Base-by-base conservation (phyloP, 2,113 vertebrate genomes). In the Alligator sinensis region DNA sequence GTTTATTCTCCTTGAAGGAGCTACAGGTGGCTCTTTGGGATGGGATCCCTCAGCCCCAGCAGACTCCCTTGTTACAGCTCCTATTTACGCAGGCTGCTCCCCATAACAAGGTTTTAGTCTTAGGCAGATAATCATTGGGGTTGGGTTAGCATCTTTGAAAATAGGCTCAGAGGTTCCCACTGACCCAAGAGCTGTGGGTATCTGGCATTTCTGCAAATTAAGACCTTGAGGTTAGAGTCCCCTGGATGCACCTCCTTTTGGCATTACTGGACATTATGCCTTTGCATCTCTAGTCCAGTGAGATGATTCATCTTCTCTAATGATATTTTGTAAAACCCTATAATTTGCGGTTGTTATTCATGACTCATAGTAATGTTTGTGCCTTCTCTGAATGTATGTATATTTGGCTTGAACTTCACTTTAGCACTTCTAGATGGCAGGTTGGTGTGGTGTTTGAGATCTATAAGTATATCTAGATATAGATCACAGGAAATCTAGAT, bases 311-410 rank as follows among this genome's bases (percentile, higher is more conserved):
- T 91, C 90, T 93, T 74, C 81, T 87, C 74, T 77, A 95, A 64
- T 59, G 80, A 93, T 96, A 77, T 93, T 97, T 95, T 81, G 38
- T 94, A 91, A 91, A 90, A 80, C 80, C 24, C 16, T 93, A 28
- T 92, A 94, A 95, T 93, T 94, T 94, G 82, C 92, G 92, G 89
- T 91, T 58, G 86, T 94, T 95, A 95, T 95, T 1, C 0, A 90
- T 97, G 97, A 95, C 91, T 97, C 96, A 91, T 68, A 94, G 78
- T 95, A 75, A 96, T 96, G 93, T 95, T 96, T 97, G 89, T 84
- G 93, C 94, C 85, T 96, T 95, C 17, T 9, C 16, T 38, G 64
- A 59, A 79, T 77, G 70, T 96, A 94, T 95, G 87, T 96, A 86
- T 61, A 62, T 91, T 95, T 95, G 85, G 89, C 89, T 93, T 88